Conservation (phyloP, 2,888 invertebrate species). For the Eupithecia inturbata region DNA sequence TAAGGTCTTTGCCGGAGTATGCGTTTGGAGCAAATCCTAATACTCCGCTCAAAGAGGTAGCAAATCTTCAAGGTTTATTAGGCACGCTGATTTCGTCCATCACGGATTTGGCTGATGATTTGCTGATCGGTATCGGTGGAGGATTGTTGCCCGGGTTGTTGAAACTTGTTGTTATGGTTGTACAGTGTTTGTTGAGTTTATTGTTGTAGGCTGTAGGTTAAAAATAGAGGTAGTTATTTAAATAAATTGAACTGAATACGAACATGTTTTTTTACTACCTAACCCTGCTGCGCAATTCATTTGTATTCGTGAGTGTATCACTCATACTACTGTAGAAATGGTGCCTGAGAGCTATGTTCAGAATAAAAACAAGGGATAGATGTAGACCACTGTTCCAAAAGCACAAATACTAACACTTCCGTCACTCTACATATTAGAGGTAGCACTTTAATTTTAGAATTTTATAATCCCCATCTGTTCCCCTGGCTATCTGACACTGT, state of each 20-base stretch:
- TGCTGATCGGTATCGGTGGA: slow-evolving; percentile 69
- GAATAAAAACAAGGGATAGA: too few species aligned
- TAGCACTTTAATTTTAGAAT: too few species aligned
- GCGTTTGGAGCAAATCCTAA: slow-evolving; percentile 72
- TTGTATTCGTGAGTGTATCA: too few species aligned
- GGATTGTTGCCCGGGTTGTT: slow-evolving; percentile 70
- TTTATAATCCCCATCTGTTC: too few species aligned
- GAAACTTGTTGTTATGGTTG: slow-evolving; percentile 69
- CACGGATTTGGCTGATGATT: slow-evolving; percentile 69
- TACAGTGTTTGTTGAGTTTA: slow-evolving; percentile 63
- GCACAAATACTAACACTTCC: too few species aligned
- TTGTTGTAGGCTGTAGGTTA: slow-evolving; percentile 52
- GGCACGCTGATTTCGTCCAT: slow-evolving; percentile 61
- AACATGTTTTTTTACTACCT: background rate
- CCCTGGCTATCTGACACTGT: too few species aligned
- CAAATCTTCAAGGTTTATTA: slow-evolving; percentile 66
- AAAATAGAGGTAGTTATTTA: background rate
- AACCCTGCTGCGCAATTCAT: background rate
- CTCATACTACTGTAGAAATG: too few species aligned
- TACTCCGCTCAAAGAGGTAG: slow-evolving; percentile 57
- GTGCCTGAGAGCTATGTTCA: too few species aligned
- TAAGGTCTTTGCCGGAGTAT: slow-evolving; percentile 71
- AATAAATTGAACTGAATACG: background rate
- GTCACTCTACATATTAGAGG: too few species aligned
- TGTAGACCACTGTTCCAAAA: too few species aligned